These are phyloP conservation scores for Nemurella pictetii DNA, from an alignment of 2,888 invertebrate species.

Conservation along the genomic window DNA sequence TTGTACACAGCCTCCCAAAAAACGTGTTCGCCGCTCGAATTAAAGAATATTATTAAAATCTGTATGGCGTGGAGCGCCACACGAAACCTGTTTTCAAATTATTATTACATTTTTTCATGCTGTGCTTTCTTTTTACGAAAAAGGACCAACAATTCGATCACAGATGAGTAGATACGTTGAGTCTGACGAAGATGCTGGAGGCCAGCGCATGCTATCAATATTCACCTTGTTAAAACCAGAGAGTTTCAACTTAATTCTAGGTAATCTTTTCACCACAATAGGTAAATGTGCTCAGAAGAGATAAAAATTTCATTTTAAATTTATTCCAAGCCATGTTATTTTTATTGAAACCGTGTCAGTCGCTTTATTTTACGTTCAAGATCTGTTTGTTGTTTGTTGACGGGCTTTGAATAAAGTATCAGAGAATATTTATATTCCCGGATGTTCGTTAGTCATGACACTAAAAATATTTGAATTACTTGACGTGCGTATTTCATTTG, in stretches of 20 bases:
- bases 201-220: background rate
- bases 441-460: no score
- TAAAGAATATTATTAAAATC: constrained; percentile 27
- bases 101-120: constrained; percentile 12
- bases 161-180: background rate
- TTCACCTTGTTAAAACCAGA: background rate
- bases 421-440: no score
- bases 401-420: no score
- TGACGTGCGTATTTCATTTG: no score
- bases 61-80: constrained; percentile 13
- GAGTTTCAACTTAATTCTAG: background rate
- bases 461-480: no score
- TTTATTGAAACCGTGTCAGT: no score
- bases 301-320: background rate
- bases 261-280: background rate
- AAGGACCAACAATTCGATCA: background rate
- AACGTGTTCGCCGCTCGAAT: constrained; percentile 4
- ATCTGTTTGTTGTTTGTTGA: no score
- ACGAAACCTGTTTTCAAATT: constrained; percentile 22
- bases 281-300: background rate
- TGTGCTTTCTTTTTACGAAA: background rate
- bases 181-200: background rate
- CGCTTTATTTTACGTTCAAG: no score
- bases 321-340: background rate
- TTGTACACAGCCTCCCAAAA: background rate